phyloP scores from a whole-genome alignment of 92 coral and sea anemone species.

The Parazoanthus swiftii region DNA sequence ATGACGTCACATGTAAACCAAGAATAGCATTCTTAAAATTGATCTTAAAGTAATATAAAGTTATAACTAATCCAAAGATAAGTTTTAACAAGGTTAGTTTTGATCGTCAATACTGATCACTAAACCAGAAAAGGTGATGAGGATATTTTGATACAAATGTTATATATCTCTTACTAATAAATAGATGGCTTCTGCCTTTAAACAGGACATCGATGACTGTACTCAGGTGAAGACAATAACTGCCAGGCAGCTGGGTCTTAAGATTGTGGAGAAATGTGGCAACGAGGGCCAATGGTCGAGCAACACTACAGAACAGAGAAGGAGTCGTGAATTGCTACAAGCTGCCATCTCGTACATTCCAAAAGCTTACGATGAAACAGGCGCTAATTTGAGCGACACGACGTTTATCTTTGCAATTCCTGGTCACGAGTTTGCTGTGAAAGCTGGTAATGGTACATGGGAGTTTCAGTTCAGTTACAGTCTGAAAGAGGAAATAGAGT shows the following conservation, averaged over 20 bases:
- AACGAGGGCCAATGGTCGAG: conserved; percentile 30
- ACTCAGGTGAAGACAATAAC: conserved; percentile 29
- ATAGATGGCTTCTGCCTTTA: too few species aligned
- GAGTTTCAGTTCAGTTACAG: too few species aligned
- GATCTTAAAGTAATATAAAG: too few species aligned
- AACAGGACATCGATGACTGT: conserved; percentile 29
- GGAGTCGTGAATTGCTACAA: conserved; percentile 18
- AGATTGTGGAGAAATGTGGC: conserved; percentile 23
- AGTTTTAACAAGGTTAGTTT: too few species aligned
- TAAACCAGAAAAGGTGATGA: too few species aligned
- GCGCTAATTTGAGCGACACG: conserved; percentile 25
- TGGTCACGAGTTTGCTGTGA: conserved; percentile 24
- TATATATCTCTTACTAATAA: too few species aligned
- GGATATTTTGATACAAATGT: too few species aligned
- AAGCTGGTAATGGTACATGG: conserved; percentile 3
- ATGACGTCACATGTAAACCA: too few species aligned
- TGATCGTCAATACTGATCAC: too few species aligned
- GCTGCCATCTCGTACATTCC: conserved; percentile 31
- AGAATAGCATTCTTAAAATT: too few species aligned
- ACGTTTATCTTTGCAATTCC: conserved; percentile 23
- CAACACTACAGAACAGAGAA: conserved; percentile 14
- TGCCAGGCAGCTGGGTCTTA: neutral
- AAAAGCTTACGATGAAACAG: conserved; percentile 17
- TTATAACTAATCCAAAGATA: too few species aligned
- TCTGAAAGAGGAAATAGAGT: too few species aligned